Conservation (phyloP, 2,888 invertebrate genomes). For the Eremobia ochroleuca region DNA sequence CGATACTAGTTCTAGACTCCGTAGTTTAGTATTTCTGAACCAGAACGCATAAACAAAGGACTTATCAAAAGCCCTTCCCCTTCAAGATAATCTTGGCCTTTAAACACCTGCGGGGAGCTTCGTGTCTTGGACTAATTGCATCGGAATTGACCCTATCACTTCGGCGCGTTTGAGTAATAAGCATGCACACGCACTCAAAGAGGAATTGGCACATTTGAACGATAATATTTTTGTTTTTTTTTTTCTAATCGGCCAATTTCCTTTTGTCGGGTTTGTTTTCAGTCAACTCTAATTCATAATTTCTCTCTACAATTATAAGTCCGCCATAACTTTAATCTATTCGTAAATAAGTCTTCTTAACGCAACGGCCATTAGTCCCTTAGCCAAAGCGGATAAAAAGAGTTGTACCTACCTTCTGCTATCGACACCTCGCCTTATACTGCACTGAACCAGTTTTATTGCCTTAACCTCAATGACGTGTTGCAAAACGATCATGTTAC, state of each 20-base stretch:
- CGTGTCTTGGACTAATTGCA: constrained; percentile 36
- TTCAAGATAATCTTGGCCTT: constrained; percentile 44
- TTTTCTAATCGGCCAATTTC: neutral
- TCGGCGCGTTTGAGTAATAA: constrained; percentile 22
- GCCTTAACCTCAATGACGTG: constrained; percentile 63
- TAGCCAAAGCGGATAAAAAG: constrained; percentile 42
- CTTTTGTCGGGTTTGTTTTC: neutral
- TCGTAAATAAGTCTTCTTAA: constrained; percentile 44
- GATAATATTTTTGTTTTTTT: no score
- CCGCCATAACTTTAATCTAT: constrained; percentile 8
- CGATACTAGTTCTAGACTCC: no score
- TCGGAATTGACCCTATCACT: constrained; percentile 22
- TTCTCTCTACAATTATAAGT: neutral
- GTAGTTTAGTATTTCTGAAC: neutral
- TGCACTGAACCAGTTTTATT: constrained; percentile 59
- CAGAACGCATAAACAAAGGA: constrained; percentile 3
- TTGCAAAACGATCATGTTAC: constrained; percentile 54
- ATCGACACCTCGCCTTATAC: constrained; percentile 49
- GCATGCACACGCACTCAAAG: constrained; percentile 3
- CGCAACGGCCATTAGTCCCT: constrained; percentile 25
- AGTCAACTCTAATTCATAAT: neutral
- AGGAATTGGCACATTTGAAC: neutral
- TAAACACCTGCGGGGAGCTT: constrained; percentile 37
- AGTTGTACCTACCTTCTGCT: constrained; percentile 41
- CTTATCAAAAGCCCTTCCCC: constrained; percentile 28